phyloP scores from a whole-genome alignment of 2,113 vertebrate species.

The Copsychus sechellarum region DNA sequence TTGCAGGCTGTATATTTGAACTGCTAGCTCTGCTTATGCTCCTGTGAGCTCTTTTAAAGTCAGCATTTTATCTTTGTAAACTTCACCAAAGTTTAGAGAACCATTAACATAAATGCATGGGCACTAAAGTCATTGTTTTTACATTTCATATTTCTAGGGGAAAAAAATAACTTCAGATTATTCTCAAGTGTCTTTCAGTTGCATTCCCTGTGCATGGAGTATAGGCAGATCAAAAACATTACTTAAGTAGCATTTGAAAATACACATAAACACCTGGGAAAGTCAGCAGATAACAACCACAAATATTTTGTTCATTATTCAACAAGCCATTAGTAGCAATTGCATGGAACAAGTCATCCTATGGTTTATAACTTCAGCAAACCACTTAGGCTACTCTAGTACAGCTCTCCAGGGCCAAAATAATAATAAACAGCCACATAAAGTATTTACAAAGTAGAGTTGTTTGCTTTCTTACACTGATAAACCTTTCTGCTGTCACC shows the following conservation, averaged over 20 bases:
- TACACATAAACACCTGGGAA: background rate
- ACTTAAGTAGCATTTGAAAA: background rate
- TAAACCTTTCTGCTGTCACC: background rate
- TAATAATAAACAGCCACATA: background rate
- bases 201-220: background rate
- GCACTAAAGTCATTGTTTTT: background rate
- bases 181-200: background rate
- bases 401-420: background rate
- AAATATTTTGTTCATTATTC: conserved; percentile 20
- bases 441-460: background rate
- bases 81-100: background rate
- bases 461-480: background rate
- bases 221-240: background rate
- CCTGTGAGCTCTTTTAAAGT: background rate
- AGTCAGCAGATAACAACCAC: background rate
- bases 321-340: background rate
- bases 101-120: rapidly evolving
- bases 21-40: background rate
- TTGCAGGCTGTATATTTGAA: background rate
- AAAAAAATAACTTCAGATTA: background rate
- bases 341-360: background rate
- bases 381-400: background rate
- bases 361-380: background rate
- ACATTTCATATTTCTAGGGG: background rate
- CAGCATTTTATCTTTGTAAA: background rate